Base-by-base conservation (phyloP, 2,113 vertebrate genomes). In the Periophthalmodon schlosseri region DNA sequence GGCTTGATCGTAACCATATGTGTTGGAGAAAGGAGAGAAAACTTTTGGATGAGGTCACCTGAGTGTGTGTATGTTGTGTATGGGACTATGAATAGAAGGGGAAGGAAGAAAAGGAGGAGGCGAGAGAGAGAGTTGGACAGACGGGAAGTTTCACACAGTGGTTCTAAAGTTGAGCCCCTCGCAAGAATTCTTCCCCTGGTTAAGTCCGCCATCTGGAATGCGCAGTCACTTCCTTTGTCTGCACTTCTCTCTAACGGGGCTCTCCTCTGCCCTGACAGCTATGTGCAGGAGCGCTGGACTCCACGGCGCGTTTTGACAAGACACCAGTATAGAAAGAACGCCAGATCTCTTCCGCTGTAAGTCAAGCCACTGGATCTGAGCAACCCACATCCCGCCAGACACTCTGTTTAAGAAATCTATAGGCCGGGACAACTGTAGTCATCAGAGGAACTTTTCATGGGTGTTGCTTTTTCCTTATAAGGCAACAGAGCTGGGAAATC, bases 1-100 rank as follows among this genome's bases (percentile, higher is more conserved):
- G 76, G 82, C 74, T 89, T 92, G 92, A 94, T 94, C 90, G 87
- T 84, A 93, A 92, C 92, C 92, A 94, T 92, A 92, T 94, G 93
- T 87, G 47, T 78, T 86, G 52, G 80, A 84, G 69, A 88, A 77
- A 80, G 63, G 74, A 75, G 83, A 88, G 73, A n/a, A 87, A 66
- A 78, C 69, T 63, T 65, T 60, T 78, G 73, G 71, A 56, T 78
- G 58, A 13, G 68, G 21, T 72, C 66, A 85, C 66, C 81, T 73
- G 24, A 34, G 60, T 75, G 34, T 67, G 33, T 58, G 28, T 79
- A 20, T 72, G 74, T 84, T 71, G 20, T 79, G 49, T 81, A 77
- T 87, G 67, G 66, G 57, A 80, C 84, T 83, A 76, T 82, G 24
- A 77, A 79, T 39, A 75, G 71, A 76, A 75, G 57, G 33, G 23